Conservation (phyloP, 2,888 invertebrate species). For the Napeogenes inachia region DNA sequence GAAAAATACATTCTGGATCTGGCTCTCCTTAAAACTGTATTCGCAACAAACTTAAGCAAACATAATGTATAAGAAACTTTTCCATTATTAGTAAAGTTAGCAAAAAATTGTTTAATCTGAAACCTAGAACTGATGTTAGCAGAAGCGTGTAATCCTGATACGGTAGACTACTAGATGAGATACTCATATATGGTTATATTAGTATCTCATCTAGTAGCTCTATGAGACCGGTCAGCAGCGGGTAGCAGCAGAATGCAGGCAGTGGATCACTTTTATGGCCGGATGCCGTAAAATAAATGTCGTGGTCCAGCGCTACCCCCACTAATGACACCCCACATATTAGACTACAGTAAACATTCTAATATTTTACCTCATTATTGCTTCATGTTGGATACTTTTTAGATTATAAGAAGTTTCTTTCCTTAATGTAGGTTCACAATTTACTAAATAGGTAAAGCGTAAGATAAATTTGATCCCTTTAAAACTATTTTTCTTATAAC, state of each 20-base stretch:
- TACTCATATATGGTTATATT: background rate
- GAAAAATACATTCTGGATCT: constrained; percentile 40
- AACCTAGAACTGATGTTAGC: too few species aligned
- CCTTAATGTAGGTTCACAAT: too few species aligned
- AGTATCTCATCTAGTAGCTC: constrained; percentile 37
- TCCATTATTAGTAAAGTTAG: too few species aligned
- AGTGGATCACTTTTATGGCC: constrained; percentile 77
- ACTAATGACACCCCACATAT: constrained; percentile 67
- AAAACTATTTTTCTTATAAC: too few species aligned
- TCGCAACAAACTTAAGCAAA: too few species aligned
- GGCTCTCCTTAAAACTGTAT: constrained; percentile 11
- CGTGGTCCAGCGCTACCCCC: constrained; percentile 69
- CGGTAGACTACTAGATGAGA: too few species aligned
- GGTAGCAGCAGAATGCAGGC: constrained; percentile 72
- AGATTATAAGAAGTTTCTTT: background rate
- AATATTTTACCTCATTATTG: constrained; percentile 19
- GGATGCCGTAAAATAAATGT: constrained; percentile 78
- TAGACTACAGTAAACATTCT: constrained; percentile 48
- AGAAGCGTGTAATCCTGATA: background rate
- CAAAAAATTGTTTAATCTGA: too few species aligned
- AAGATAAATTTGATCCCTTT: too few species aligned
- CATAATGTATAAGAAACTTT: too few species aligned
- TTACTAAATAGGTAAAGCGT: too few species aligned
- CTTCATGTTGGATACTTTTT: constrained; percentile 8
- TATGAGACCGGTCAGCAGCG: constrained; percentile 37